phyloP scores from a whole-genome alignment of 2,797 vertebrate species.

The Sarcophilus harrisii region DNA sequence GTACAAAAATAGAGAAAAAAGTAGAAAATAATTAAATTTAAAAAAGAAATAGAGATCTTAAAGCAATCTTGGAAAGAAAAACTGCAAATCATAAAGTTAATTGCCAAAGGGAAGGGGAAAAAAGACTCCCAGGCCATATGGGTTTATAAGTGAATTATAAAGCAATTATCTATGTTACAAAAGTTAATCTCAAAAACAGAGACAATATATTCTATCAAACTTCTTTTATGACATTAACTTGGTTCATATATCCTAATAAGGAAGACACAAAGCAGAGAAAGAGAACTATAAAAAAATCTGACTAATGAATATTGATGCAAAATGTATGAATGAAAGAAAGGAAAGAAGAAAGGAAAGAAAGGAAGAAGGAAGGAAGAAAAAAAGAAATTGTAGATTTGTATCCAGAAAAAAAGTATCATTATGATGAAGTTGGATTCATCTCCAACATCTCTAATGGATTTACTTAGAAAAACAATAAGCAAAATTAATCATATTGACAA shows the following conservation, averaged over 20 bases:
- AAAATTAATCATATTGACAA: not conserved
- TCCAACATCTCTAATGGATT: too few species aligned
- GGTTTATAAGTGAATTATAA: not conserved
- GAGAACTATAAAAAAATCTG: not conserved
- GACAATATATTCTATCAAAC: not conserved
- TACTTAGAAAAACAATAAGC: not conserved
- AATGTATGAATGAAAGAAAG: not conserved
- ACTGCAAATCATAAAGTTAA: not conserved
- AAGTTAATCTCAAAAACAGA: not conserved
- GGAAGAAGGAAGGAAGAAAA: not conserved
- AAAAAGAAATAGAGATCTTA: not conserved
- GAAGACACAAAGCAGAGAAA: not conserved
- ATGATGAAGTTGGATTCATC: not conserved
- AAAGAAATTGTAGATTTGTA: not conserved
- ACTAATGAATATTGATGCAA: not conserved
- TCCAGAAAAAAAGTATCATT: not conserved
- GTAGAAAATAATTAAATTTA: not conserved
- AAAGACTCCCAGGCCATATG: not conserved
- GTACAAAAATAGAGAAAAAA: not conserved
- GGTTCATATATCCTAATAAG: not conserved
- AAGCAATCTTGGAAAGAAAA: not conserved
- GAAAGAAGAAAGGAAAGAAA: too few species aligned
- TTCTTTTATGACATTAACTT: not conserved
- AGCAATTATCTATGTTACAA: not conserved
- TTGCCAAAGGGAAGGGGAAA: not conserved